These are phyloP conservation scores for Atrina japonica DNA, from an alignment of 2,888 invertebrate genomes.

Conservation along the genomic window DNA sequence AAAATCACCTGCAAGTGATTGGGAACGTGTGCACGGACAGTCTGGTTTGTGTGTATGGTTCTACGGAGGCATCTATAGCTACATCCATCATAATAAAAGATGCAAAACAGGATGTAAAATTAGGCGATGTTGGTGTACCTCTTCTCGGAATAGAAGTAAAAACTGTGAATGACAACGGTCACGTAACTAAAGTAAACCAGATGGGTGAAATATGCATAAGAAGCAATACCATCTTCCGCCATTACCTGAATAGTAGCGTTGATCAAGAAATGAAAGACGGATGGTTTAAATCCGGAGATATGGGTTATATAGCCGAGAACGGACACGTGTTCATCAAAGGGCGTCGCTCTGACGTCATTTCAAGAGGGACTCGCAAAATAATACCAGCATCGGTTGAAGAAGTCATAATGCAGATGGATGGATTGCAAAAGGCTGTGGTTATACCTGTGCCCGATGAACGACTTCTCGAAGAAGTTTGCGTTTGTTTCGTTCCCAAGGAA, in stretches of 20 bases:
- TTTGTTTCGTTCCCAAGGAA: constrained; percentile 11
- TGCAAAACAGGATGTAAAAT: background rate
- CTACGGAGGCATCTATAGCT: constrained; percentile 10
- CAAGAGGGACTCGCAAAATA: constrained; percentile 29
- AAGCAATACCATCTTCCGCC: background rate
- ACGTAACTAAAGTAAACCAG: background rate
- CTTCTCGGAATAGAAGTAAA: constrained; percentile 19
- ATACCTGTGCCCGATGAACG: constrained; percentile 29
- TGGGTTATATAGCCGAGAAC: constrained; percentile 7
- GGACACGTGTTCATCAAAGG: constrained; percentile 19
- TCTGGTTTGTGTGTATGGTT: constrained; percentile 12
- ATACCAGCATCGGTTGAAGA: constrained; percentile 26
- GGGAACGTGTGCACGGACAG: constrained; percentile 11
- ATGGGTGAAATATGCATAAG: constrained; percentile 16
- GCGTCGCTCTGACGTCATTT: constrained; percentile 26
- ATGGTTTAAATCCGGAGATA: constrained; percentile 27
- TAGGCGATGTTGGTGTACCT: constrained; percentile 22
- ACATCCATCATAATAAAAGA: background rate
- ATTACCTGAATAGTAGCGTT: background rate
- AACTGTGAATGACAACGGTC: constrained; percentile 20
- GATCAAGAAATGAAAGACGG: too few relatives aligned
- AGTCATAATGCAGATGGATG: constrained; percentile 9
- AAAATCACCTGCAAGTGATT: background rate
- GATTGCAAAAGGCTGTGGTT: background rate
- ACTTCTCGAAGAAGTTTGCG: constrained; percentile 31